These are phyloP conservation scores for Aplocera efformata DNA, from an alignment of 2,888 invertebrate genomes.

Conservation along the genomic window DNA sequence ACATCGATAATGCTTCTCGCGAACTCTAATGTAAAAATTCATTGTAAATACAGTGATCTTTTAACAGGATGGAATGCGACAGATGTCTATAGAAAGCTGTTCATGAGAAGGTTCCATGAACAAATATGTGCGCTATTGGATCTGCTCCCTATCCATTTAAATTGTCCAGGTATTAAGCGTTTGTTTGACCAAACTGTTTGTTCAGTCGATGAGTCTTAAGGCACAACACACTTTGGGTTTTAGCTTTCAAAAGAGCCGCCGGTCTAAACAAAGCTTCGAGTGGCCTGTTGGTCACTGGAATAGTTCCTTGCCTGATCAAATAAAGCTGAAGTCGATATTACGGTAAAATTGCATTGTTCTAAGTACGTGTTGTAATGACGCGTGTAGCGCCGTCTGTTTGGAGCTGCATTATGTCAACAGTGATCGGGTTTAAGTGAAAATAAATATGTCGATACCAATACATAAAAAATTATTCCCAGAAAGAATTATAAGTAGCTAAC, in stretches of 20 bases:
- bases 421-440: constrained; percentile 24
- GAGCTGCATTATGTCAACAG: constrained; percentile 24
- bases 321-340: constrained; percentile 53
- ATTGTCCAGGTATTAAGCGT: constrained; percentile 70
- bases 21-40: constrained; percentile 6
- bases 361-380: constrained; percentile 46
- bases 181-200: constrained; percentile 68
- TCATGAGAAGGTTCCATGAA: constrained; percentile 50
- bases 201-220: constrained; percentile 71
- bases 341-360: constrained; percentile 66
- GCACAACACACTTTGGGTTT: constrained; percentile 78
- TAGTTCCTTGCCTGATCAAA: constrained; percentile 70
- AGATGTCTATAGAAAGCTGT: constrained; percentile 43
- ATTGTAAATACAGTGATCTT: constrained; percentile 20
- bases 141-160: constrained; percentile 75
- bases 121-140: constrained; percentile 50
- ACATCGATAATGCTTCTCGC: constrained; percentile 6
- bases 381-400: constrained; percentile 37
- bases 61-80: constrained; percentile 26
- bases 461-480: neutral
- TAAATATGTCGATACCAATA: constrained; percentile 20
- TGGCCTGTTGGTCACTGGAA: constrained; percentile 56
- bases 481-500: neutral
- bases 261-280: constrained; percentile 64
- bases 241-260: constrained; percentile 77